phyloP scores from a whole-genome alignment of 2,113 vertebrate species.

The Symphodus melops region DNA sequence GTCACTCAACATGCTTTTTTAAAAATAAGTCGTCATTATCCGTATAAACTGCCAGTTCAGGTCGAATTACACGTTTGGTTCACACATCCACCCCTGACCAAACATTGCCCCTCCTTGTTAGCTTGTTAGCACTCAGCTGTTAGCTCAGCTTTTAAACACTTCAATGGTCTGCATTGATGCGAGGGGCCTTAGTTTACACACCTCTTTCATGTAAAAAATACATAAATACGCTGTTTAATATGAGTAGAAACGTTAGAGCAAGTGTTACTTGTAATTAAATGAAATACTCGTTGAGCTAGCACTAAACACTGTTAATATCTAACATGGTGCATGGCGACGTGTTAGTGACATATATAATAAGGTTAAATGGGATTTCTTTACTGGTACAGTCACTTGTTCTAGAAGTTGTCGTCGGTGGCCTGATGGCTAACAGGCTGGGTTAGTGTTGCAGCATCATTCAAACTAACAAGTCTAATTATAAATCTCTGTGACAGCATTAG shows the following conservation, averaged over 20 bases:
- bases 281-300: not conserved
- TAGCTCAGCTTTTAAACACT: constrained; percentile 28
- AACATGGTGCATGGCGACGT: too few species aligned
- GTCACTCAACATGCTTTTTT: too few species aligned
- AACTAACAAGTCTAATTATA: constrained; percentile 33
- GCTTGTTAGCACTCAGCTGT: constrained; percentile 50
- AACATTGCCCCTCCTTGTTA: constrained; percentile 67
- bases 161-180: constrained; percentile 2
- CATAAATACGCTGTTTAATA: not conserved
- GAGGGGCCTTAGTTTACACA: not conserved
- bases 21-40: not conserved
- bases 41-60: not conserved
- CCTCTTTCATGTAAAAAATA: not conserved
- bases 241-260: too few species aligned
- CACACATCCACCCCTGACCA: constrained; percentile 37
- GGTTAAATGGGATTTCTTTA: not conserved
- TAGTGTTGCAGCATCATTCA: constrained; percentile 31
- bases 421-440: not conserved
- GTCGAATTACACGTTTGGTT: not conserved
- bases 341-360: not conserved
- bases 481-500: constrained; percentile 34
- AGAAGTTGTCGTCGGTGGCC: not conserved
- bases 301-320: too few species aligned
- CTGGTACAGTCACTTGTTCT: not conserved
- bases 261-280: not conserved